These are phyloP conservation scores for Montifringilla adamsi DNA, from an alignment of 2,113 vertebrate species.

Conservation along the genomic window DNA sequence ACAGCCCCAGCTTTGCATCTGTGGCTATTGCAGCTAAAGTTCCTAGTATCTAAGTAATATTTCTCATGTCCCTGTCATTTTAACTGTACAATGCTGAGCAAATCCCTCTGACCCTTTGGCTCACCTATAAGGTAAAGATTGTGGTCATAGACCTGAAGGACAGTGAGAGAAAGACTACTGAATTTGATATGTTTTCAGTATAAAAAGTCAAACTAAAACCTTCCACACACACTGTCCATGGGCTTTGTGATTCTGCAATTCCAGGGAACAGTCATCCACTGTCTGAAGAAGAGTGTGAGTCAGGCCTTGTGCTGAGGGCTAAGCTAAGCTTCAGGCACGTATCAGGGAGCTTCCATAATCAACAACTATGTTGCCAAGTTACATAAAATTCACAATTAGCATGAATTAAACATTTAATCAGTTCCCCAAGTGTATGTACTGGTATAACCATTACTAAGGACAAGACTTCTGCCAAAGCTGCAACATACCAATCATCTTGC, in stretches of 20 bases:
- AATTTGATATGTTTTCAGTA: not conserved
- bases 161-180: not conserved
- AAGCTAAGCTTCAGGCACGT: not conserved
- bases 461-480: not conserved
- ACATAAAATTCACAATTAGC: not conserved
- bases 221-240: not conserved
- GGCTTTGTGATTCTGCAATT: not conserved
- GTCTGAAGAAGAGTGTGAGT: not conserved
- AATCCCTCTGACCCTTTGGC: not conserved
- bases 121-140: not conserved
- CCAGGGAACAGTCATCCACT: not conserved
- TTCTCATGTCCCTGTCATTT: rapidly evolving
- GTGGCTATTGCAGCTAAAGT: not conserved
- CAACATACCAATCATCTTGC: not conserved
- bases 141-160: not conserved
- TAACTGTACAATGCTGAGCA: not conserved
- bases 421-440: not conserved
- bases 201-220: not conserved
- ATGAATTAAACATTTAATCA: not conserved
- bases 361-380: not conserved
- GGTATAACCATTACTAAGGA: not conserved
- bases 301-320: not conserved
- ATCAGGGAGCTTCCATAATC: not conserved
- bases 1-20: not conserved
- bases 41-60: not conserved